phyloP scores from a whole-genome alignment of 2,888 invertebrate species.

The Trichopoda pennipes region DNA sequence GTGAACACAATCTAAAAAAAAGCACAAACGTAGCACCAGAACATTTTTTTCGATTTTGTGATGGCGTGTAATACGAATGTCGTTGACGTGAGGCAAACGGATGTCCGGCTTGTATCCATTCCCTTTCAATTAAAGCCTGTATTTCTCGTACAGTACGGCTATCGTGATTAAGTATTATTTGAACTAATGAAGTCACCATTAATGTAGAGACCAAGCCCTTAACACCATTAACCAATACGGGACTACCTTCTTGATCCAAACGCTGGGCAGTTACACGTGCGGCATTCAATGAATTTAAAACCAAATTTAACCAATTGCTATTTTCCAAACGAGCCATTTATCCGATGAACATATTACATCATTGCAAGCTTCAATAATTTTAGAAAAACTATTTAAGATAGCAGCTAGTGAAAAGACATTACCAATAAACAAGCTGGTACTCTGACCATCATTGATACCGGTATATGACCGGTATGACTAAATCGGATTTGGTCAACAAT shows the following conservation, averaged over 20 bases:
- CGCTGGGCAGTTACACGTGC: slow-evolving; percentile 98
- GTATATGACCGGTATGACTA: slow-evolving; percentile 99
- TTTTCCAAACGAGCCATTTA: slow-evolving; percentile 94
- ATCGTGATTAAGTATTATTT: slow-evolving; percentile 97
- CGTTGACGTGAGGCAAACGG: slow-evolving; percentile 93
- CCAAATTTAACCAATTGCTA: slow-evolving; percentile 93
- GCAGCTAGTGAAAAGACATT: slow-evolving; percentile 82
- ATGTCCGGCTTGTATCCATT: slow-evolving; percentile 98
- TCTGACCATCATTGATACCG: slow-evolving; percentile 96
- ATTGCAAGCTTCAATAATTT: slow-evolving; percentile 96
- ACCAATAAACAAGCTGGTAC: slow-evolving; percentile 98
- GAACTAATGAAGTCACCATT: slow-evolving; percentile 95
- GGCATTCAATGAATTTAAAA: slow-evolving; percentile 94
- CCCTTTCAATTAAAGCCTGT: slow-evolving; percentile 96
- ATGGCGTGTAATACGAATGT: slow-evolving; percentile 89
- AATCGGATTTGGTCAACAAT: slow-evolving; percentile 99
- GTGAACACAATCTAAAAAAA: slow-evolving; percentile 95
- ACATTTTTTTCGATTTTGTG: slow-evolving; percentile 81
- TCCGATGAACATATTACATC: slow-evolving; percentile 92
- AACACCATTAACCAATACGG: slow-evolving; percentile 96
- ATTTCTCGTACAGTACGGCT: slow-evolving; percentile 97
- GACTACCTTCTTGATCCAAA: slow-evolving; percentile 93
- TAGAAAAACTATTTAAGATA: slow-evolving; percentile 86
- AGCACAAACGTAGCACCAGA: slow-evolving; percentile 90
- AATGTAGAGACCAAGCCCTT: slow-evolving; percentile 96